Conservation (phyloP, 2,113 vertebrate genomes). For the Melozone crissalis region DNA sequence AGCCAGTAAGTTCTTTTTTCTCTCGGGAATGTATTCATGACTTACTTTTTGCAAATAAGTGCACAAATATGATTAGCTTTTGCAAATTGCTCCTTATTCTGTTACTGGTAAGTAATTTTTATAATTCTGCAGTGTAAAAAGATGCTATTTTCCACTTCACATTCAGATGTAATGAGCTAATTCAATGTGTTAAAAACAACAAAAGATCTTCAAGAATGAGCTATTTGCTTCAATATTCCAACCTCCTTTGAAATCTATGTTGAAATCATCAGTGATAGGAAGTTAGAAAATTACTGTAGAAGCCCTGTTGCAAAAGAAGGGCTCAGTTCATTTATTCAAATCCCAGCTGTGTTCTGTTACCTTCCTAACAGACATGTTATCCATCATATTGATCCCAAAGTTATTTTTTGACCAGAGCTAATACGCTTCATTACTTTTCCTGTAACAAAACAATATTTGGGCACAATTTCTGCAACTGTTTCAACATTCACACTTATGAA, state of each 20-base stretch:
- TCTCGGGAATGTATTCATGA: conserved; percentile 61
- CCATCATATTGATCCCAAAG: background rate
- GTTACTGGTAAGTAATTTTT: conserved; percentile 79
- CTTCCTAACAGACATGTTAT: background rate
- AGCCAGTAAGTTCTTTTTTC: conserved; percentile 49
- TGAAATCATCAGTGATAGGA: conserved; percentile 30
- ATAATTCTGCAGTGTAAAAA: conserved; percentile 74
- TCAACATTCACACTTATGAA: background rate
- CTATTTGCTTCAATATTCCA: conserved; percentile 41
- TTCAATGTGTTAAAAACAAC: conserved; percentile 69
- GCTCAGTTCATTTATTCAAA: background rate
- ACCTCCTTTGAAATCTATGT: conserved; percentile 28
- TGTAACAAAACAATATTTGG: background rate
- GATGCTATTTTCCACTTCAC: conserved; percentile 71
- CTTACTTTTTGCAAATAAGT: conserved; percentile 72
- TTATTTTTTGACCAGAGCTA: background rate
- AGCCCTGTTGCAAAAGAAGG: background rate
- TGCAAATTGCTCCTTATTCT: conserved; percentile 74
- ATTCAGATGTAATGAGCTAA: conserved; percentile 70
- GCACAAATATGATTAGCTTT: conserved; percentile 76
- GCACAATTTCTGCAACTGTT: background rate
- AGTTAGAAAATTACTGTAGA: background rate
- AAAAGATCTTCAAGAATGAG: conserved; percentile 67
- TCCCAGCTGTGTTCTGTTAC: background rate
- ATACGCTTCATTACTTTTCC: background rate